Percentiles rank a stretch among this genome's conserved stretches.
phyloP scores from a whole-genome alignment of 2,113 vertebrate species.

The Oryzias woworae region DNA sequence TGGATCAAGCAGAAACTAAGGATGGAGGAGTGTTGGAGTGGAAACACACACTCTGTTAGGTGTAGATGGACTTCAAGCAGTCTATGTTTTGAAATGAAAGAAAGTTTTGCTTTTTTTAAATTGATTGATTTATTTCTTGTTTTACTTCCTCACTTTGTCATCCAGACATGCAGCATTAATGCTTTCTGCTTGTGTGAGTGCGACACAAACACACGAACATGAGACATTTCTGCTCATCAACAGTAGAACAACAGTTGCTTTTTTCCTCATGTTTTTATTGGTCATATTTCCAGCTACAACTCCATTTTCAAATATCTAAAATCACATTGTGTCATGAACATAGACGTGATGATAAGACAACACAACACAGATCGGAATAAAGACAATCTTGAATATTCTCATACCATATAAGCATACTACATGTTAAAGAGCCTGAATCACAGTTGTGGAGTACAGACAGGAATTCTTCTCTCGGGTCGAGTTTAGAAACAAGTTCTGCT shows the following conservation, averaged over 20 bases:
- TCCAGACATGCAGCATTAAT: no score
- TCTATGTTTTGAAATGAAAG: no score
- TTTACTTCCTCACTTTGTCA: no score
- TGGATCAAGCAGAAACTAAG: no score
- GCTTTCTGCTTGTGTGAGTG: no score
- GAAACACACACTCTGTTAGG: no score
- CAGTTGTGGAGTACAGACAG: constrained; percentile 4
- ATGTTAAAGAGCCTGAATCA: constrained; percentile 4
- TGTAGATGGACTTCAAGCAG: no score
- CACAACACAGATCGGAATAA: constrained; percentile 32
- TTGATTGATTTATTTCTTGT: no score
- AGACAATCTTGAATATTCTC: constrained; percentile 38
- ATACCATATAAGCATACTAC: constrained; percentile 47
- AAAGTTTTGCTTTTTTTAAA: no score
- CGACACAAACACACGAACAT: no score
- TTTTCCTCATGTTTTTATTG: constrained; percentile 62
- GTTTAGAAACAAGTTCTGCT: neutral
- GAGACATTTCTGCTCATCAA: no score
- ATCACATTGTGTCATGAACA: constrained; percentile 49
- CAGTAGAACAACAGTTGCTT: neutral
- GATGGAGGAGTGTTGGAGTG: no score
- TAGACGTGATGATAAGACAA: constrained; percentile 52
- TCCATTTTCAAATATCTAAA: constrained; percentile 71
- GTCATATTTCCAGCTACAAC: constrained; percentile 79
- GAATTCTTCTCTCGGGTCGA: neutral